Percentiles rank a stretch among this genome's conserved stretches.
Evolutionary conservation across 2,888 invertebrate species (phyloP).

Genomic region (Thera obeliscata): DNA sequence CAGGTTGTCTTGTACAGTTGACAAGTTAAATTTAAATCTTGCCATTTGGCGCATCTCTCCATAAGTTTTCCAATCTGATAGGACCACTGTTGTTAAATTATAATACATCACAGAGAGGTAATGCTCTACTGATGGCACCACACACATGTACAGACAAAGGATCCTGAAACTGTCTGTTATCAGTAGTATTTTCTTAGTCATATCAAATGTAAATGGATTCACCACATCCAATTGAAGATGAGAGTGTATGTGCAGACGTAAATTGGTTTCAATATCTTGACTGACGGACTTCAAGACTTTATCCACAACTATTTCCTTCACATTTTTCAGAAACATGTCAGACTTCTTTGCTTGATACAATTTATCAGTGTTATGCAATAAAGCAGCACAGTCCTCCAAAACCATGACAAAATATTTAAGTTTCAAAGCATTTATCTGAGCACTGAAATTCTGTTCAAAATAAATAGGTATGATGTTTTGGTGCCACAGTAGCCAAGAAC

Average conservation of each 20-base stretch:
- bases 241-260: constrained; percentile 95
- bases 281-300: constrained; percentile 89
- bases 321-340: constrained; percentile 64
- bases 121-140: constrained; percentile 91
- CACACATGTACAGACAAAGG: constrained; percentile 84
- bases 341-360: constrained; percentile 57
- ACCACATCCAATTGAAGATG: constrained; percentile 91
- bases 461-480: constrained; percentile 90
- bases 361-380: constrained; percentile 68
- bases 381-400: constrained; percentile 71
- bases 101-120: constrained; percentile 98
- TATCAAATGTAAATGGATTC: constrained; percentile 89
- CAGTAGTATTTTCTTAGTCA: constrained; percentile 87
- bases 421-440: constrained; percentile 87
- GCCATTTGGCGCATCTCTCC: constrained; percentile 98
- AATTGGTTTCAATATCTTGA: constrained; percentile 95
- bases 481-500: constrained; percentile 93
- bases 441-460: constrained; percentile 88
- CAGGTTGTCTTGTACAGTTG: constrained; percentile 95
- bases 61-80: constrained; percentile 99
- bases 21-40: constrained; percentile 90
- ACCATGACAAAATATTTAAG: constrained; percentile 79
- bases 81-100: constrained; percentile 97
- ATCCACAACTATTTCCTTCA: constrained; percentile 78
- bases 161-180: constrained; percentile 83